Conservation (phyloP, 2,888 invertebrate species). For the Mongoloraphidia duomilia region DNA sequence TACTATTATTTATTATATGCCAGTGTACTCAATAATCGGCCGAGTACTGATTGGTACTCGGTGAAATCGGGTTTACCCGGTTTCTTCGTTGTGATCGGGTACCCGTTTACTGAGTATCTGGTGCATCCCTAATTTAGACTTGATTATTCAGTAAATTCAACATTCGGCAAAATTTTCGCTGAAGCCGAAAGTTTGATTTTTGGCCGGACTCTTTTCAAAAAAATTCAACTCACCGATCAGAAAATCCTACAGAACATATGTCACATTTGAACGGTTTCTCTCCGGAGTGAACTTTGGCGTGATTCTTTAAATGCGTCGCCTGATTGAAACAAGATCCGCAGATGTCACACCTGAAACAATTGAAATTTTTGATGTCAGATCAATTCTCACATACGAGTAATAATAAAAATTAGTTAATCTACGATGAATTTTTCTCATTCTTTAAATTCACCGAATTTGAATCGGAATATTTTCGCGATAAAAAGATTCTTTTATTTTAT, state of each 20-base stretch:
- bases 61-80: too few species aligned
- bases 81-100: too few species aligned
- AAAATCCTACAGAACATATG: constrained; percentile 73
- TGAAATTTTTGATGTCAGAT: background rate
- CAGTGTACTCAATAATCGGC: too few species aligned
- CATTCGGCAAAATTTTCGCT: too few species aligned
- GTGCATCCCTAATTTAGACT: too few species aligned
- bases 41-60: too few species aligned
- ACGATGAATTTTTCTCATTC: background rate
- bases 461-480: background rate
- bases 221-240: constrained; percentile 40
- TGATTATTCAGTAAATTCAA: too few species aligned
- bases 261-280: constrained; percentile 74
- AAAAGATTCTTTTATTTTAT: background rate
- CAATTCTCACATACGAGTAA: background rate
- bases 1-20: too few species aligned
- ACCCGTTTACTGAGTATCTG: too few species aligned
- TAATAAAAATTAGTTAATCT: background rate
- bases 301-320: constrained; percentile 78
- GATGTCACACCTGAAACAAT: constrained; percentile 54
- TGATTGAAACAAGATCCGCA: constrained; percentile 85
- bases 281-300: constrained; percentile 71
- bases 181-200: too few species aligned
- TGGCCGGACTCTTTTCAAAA: constrained; percentile 10
- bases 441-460: background rate